Evolutionary conservation across 1,140 invertebrate genomes (phyloP).

Genomic region (Sarcophaga bullata): DNA sequence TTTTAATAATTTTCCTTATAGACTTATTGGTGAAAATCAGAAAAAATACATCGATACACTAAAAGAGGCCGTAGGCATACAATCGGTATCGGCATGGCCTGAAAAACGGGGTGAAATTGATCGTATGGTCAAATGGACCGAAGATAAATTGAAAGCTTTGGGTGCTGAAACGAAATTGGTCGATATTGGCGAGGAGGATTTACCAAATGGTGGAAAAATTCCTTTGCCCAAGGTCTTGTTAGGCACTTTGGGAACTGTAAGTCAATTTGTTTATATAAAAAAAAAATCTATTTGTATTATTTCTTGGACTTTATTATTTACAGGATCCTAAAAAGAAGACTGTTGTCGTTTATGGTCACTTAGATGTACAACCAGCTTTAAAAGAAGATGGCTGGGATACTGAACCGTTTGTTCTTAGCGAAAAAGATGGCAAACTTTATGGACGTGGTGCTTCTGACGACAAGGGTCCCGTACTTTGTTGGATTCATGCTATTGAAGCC

Average conservation of each 20-base stretch:
- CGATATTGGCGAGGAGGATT: constrained; percentile 82
- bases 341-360: constrained; percentile 94
- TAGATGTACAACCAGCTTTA: constrained; percentile 96
- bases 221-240: constrained; percentile 89
- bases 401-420: constrained; percentile 91
- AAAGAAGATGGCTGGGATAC: constrained; percentile 95
- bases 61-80: constrained; percentile 89
- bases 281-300: background rate
- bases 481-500: constrained; percentile 93
- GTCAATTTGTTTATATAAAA: background rate
- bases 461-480: constrained; percentile 91
- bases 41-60: constrained; percentile 80
- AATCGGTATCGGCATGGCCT: constrained; percentile 90
- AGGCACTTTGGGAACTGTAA: constrained; percentile 80
- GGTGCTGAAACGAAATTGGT: constrained; percentile 81
- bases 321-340: constrained; percentile 88
- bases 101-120: constrained; percentile 66
- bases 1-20: constrained; percentile 44
- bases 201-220: constrained; percentile 78
- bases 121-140: constrained; percentile 80
- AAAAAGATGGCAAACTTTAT: constrained; percentile 91
- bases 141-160: constrained; percentile 77
- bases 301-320: constrained; percentile 25
- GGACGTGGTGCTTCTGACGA: constrained; percentile 95
- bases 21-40: constrained; percentile 56